These are phyloP conservation scores for Melanotaenia parkinsoni DNA, from an alignment of 2,797 vertebrate species.

Conservation along the genomic window DNA sequence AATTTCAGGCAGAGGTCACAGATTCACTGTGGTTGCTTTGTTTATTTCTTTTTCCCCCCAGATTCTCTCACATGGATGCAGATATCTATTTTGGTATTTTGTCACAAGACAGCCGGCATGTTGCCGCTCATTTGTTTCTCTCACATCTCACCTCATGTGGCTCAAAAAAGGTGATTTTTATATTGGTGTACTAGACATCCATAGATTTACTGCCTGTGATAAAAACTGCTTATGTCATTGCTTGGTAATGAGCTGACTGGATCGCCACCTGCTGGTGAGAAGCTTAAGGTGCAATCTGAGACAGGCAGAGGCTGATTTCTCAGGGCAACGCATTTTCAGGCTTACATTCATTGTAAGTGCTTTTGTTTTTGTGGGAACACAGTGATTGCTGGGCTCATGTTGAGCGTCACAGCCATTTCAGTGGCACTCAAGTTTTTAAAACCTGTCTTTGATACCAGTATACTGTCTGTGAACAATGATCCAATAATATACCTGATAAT, in stretches of 20 bases:
- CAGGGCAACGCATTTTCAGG: slow-evolving; percentile 47
- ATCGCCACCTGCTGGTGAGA: slow-evolving; percentile 58
- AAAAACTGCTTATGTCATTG: not conserved
- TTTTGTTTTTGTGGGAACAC: slow-evolving; percentile 68
- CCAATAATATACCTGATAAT: slow-evolving; percentile 46
- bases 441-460: slow-evolving; percentile 66
- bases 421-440: slow-evolving; percentile 61
- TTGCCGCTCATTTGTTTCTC: slow-evolving; percentile 18
- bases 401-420: slow-evolving; percentile 75
- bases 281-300: slow-evolving; percentile 36
- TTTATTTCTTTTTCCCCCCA: slow-evolving; percentile 16
- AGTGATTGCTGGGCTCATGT: slow-evolving; percentile 68
- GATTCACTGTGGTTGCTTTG: slow-evolving; percentile 21
- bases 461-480: slow-evolving; percentile 56
- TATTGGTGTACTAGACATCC: not conserved
- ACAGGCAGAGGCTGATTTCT: slow-evolving; percentile 66
- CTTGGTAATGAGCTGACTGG: slow-evolving; percentile 7
- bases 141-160: slow-evolving; percentile 15
- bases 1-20: slow-evolving; percentile 32
- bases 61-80: slow-evolving; percentile 23
- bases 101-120: slow-evolving; percentile 33
- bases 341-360: slow-evolving; percentile 65
- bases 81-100: slow-evolving; percentile 33
- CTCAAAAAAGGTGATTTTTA: slow-evolving; percentile 4
- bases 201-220: not conserved